Percentiles rank a stretch among this genome's conserved stretches.
Evolutionary conservation across 2,797 vertebrate species (phyloP).

Genomic region (Hydrocynus forskahlii): DNA sequence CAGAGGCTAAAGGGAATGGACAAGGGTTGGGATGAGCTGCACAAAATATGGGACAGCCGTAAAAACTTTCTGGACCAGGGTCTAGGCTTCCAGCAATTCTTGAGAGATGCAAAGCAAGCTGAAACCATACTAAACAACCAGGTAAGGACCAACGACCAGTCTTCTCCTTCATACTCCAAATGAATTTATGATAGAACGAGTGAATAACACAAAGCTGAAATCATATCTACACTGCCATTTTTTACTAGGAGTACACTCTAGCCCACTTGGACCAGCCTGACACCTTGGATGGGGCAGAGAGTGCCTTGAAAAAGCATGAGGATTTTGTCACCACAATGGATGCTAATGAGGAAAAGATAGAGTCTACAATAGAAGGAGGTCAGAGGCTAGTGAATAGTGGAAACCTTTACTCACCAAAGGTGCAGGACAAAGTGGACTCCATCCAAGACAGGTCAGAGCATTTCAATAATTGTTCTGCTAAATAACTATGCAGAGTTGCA

Average conservation of each 20-base stretch:
- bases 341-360: constrained; percentile 89
- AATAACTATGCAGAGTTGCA: background rate
- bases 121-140: constrained; percentile 93
- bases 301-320: constrained; percentile 89
- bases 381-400: constrained; percentile 82
- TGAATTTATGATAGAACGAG: background rate
- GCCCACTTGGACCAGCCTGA: constrained; percentile 86
- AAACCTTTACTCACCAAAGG: constrained; percentile 87
- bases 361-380: constrained; percentile 77
- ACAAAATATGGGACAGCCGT: constrained; percentile 90
- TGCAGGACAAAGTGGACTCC: constrained; percentile 85
- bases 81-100: constrained; percentile 90
- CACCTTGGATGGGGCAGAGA: constrained; percentile 86
- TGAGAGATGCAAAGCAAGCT: constrained; percentile 88
- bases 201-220: background rate
- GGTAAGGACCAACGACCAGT: constrained; percentile 71
- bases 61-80: constrained; percentile 86
- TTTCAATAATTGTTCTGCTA: background rate
- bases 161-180: background rate
- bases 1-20: constrained; percentile 87
- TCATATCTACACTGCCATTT: background rate
- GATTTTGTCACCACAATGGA: constrained; percentile 87
- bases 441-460: constrained; percentile 84
- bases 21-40: constrained; percentile 86
- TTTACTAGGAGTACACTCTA: constrained; percentile 88